Evolutionary conservation across 2,888 invertebrate genomes (phyloP).

Genomic region (Drosophila suboccidentalis): DNA sequence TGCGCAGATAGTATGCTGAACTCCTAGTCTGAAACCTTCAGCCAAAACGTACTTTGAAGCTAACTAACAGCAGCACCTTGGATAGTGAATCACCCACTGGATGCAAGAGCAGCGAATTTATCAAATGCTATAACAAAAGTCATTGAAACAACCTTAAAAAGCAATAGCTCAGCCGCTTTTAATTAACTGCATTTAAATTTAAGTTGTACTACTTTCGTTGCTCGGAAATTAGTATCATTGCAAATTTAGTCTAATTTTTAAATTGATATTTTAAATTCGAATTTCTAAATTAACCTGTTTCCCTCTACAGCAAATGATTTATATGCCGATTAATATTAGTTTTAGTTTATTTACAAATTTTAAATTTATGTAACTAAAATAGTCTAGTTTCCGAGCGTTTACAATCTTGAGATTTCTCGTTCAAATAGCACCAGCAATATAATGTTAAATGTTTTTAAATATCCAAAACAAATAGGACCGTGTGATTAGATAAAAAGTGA

Average conservation of each 20-base stretch:
- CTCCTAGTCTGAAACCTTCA: conserved; percentile 28
- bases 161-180: conserved; percentile 24
- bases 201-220: neutral
- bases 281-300: neutral
- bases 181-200: conserved; percentile 12
- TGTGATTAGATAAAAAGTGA: neutral
- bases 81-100: conserved; percentile 6
- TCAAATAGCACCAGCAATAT: conserved; percentile 2
- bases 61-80: conserved; percentile 14
- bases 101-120: conserved; percentile 56
- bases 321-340: neutral
- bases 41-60: conserved; percentile 29
- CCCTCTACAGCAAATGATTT: neutral
- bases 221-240: neutral
- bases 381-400: conserved; percentile 9
- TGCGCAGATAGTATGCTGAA: conserved; percentile 88
- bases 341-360: conserved; percentile 5
- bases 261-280: neutral
- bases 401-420: conserved; percentile 2
- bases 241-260: neutral
- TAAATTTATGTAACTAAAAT: neutral
- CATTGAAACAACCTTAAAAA: conserved; percentile 13
- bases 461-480: neutral
- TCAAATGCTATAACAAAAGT: conserved; percentile 28
- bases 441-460: neutral